A percentile compares a stretch with the other conserved stretches of the same genome.
Conservation (phyloP, 1,140 invertebrate species). For the Eumeta japonica region DNA sequence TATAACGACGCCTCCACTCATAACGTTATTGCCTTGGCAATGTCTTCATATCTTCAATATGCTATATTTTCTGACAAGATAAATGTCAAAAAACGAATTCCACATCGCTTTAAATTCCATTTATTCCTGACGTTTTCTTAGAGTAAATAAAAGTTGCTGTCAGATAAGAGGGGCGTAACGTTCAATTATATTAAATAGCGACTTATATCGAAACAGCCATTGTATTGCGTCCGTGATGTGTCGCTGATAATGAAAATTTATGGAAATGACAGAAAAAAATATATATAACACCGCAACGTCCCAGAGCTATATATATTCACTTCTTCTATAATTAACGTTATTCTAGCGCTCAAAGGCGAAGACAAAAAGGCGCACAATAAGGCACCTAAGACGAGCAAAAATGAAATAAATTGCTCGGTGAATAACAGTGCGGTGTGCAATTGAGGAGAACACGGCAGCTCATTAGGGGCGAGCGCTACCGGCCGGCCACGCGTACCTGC, state of each 20-base stretch:
- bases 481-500: too few species aligned
- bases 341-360: too few species aligned
- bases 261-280: too few species aligned
- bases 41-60: conserved; percentile 38
- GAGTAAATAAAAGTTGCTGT: too few species aligned
- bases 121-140: conserved; percentile 19
- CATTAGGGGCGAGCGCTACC: conserved; percentile 31
- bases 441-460: conserved; percentile 52
- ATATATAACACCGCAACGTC: too few species aligned
- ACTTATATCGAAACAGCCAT: too few species aligned
- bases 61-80: conserved; percentile 34
- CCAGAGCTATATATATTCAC: too few species aligned
- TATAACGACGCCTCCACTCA: conserved; percentile 43
- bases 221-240: too few species aligned
- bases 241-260: too few species aligned
- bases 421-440: conserved; percentile 53
- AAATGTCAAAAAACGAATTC: conserved; percentile 29
- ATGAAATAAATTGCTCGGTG: conserved; percentile 55
- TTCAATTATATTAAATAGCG: too few species aligned
- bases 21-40: conserved; percentile 42
- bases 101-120: conserved; percentile 11
- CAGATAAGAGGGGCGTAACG: too few species aligned
- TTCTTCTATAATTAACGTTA: too few species aligned
- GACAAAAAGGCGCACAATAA: conserved; percentile 55
- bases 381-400: conserved; percentile 55